These are phyloP conservation scores for Drosophila serrata DNA, from an alignment of 1,140 invertebrate genomes.

Conservation along the genomic window DNA sequence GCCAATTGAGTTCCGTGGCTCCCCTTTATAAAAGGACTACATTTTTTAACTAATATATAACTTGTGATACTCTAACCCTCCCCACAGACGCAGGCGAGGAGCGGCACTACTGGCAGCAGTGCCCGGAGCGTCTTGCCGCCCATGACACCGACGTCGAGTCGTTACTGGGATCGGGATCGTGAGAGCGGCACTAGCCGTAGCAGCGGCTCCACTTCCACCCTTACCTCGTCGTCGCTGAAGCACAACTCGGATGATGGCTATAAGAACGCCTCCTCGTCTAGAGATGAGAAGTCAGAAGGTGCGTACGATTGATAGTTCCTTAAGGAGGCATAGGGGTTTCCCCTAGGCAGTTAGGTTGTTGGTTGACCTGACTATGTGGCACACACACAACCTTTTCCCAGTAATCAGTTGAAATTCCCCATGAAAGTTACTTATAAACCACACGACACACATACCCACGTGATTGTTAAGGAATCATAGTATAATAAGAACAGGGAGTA, in stretches of 20 bases:
- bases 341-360: not conserved
- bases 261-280: constrained; percentile 38
- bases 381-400: constrained; percentile 3
- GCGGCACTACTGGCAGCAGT: constrained; percentile 31
- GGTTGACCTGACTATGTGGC: not conserved
- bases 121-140: constrained; percentile 69
- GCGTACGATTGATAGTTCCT: constrained; percentile 7
- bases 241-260: constrained; percentile 63
- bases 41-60: not conserved
- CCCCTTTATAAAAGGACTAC: not conserved
- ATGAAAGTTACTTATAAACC: too few relatives aligned
- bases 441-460: not conserved
- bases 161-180: constrained; percentile 79
- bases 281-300: constrained; percentile 80
- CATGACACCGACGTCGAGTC: constrained; percentile 77
- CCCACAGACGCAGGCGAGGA: constrained; percentile 62
- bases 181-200: constrained; percentile 46
- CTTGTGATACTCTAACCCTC: constrained; percentile 16
- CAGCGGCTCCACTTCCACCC: constrained; percentile 45
- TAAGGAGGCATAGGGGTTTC: not conserved
- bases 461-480: not conserved
- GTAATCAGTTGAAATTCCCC: constrained; percentile 9
- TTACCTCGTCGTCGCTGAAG: constrained; percentile 61
- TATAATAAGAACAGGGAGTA: not conserved
- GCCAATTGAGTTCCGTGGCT: constrained; percentile 1